Base-by-base conservation (phyloP, 2,113 vertebrate species). In the Corythoichthys haematopterus region DNA sequence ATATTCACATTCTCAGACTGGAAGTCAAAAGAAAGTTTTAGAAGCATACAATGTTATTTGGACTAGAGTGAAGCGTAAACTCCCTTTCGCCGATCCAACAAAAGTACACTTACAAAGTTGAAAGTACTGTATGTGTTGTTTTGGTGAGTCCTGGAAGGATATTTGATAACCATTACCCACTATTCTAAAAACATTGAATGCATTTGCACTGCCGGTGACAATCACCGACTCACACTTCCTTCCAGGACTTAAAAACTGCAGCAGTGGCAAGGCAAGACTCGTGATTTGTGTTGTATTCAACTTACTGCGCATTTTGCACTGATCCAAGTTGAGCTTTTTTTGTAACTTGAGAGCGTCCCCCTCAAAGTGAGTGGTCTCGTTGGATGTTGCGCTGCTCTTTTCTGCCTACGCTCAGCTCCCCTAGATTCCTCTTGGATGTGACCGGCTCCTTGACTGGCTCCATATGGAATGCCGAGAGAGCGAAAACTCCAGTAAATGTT, bases 241-340 rank as follows among this genome's bases (percentile, higher is more conserved):
- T 85, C 79, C 75, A 61, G 80, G 66, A 61, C 71, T 84, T 46
- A 58, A 15, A n/a, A 33, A 46, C 61, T 16, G 35, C 77, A 82
- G 45, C 68, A 51, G 66, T 69, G 33, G 56, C 72, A 57, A 60
- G 70, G 72, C 72, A 73, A 69, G 75, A 47, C 67, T 47, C 36
- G 64, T 33, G 64, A 43, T 68, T 75, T 78, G 72, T 66, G 77
- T 69, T 68, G 78, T 72, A 66, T 55, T 40, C 1, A 85, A 77
- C 88, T 87, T 84, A 75, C 64, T 60, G 57, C 58, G 71, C 79
- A 85, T 86, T 86, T 67, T 79, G 33, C 10, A 28, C 76, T 3
- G 63, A 85, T 91, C 90, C 91, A 91, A 91, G 45, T 80, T 84
- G 79, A 92, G 88, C 88, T 91, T 56, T 92, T 86, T 86, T 75